Percentiles rank a stretch among this genome's conserved stretches.
Conservation (phyloP, 2,888 invertebrate genomes). For the Drosophila maculinotata region DNA sequence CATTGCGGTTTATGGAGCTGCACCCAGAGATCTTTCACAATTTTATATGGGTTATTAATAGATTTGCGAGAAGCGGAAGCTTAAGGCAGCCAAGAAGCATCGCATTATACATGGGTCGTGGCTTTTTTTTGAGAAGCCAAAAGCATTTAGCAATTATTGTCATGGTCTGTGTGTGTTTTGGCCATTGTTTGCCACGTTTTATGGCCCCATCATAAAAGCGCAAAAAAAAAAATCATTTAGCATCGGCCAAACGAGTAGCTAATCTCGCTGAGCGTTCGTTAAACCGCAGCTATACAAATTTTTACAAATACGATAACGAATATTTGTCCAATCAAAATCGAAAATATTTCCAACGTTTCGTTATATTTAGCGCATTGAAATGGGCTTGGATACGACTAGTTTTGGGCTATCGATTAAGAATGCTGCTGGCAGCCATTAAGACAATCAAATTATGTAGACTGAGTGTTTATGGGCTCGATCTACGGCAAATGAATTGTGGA, state of each 20-base stretch:
- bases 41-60: slow-evolving; percentile 60
- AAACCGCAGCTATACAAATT: slow-evolving; percentile 51
- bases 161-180: slow-evolving; percentile 50
- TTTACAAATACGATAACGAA: slow-evolving; percentile 8
- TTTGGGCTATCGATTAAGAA: slow-evolving; percentile 36
- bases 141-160: slow-evolving; percentile 76
- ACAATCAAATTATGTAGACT: slow-evolving; percentile 67
- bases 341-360: slow-evolving; percentile 55
- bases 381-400: too few species aligned
- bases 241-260: slow-evolving; percentile 20
- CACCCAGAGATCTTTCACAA: slow-evolving; percentile 35
- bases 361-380: slow-evolving; percentile 47
- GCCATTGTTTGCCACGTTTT: slow-evolving; percentile 64
- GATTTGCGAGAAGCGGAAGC: slow-evolving; percentile 54
- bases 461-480: slow-evolving; percentile 62
- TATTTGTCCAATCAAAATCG: slow-evolving; percentile 51
- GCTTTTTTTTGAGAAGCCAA: slow-evolving; percentile 59
- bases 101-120: not conserved
- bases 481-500: slow-evolving; percentile 27
- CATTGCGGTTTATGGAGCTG: slow-evolving; percentile 36
- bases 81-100: not conserved
- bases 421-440: slow-evolving; percentile 37
- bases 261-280: slow-evolving; percentile 55
- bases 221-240: slow-evolving; percentile 27
- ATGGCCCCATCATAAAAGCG: slow-evolving; percentile 53